Evolutionary conservation across 2,888 invertebrate genomes (phyloP), one percentile per base, ranked within the genome.

Genomic region (Itoplectis maculator): DNA sequence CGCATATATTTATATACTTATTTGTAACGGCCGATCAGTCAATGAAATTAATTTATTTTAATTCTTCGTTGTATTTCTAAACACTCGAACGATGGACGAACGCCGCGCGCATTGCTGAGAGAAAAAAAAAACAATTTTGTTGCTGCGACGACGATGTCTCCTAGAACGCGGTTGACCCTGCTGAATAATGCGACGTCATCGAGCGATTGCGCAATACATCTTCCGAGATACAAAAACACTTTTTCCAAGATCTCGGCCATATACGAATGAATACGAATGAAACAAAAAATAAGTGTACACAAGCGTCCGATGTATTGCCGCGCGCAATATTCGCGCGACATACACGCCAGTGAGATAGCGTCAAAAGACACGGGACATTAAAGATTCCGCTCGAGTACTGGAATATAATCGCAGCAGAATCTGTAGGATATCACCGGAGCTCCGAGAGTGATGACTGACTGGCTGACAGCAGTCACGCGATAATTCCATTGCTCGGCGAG

Each of bases 151-250:
- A 40, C 15, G 5, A 18, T 11, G 18, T 13, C 11, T 18, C 1
- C 9, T n/a, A 35, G 49, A n/a, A 15, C 5, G 23, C 29, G 18
- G 13, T 11, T 66, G 66, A 42, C 63, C 51, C 13, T 70, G 65
- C 59, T 7, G 15, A 66, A 61, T 61, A 18, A 37, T 66, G 82
- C 75, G 15, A 51, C 61, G 45, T 75, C 79, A 75, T 79, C 49
- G 69, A 20, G 23, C 35, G 8, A 18, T 72, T 77, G 29, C 61
- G 65, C 56, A 79, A 79, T 66, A 3, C 15, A 59, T 74, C n/a
- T 68, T 23, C 9, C 42, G 15, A 54, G 40, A 66, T 54, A 47
- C 56, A 29, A 54, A n/a, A 35, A 49, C 45, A 11, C 13, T 47
- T 37, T 45, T 45, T 1, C n/a, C 0, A 23, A 11, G 20, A 54